A percentile compares a stretch with the other conserved stretches of the same genome.
phyloP scores from a whole-genome alignment of 2,797 vertebrate species.

The Hydrophis major region DNA sequence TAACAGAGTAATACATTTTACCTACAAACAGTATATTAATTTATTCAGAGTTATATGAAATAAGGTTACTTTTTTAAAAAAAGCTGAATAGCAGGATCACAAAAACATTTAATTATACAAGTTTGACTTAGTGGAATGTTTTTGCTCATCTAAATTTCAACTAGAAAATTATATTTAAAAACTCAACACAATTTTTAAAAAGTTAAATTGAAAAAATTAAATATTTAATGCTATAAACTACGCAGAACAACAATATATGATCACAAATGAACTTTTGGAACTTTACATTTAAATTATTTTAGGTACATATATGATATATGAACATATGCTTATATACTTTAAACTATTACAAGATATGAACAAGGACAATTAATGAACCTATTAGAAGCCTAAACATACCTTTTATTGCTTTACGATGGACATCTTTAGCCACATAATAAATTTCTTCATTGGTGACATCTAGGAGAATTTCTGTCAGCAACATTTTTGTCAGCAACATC shows the following conservation, averaged over 20 bases:
- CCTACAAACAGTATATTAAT: constrained; percentile 44
- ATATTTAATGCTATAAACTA: constrained; percentile 62
- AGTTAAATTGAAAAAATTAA: constrained; percentile 64
- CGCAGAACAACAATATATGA: constrained; percentile 62
- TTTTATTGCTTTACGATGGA: constrained; percentile 97
- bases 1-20: constrained; percentile 53
- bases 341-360: constrained; percentile 73
- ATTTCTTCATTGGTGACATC: constrained; percentile 99
- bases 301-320: constrained; percentile 57
- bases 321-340: constrained; percentile 20
- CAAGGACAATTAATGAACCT: constrained; percentile 59
- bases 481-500: constrained; percentile 96
- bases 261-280: constrained; percentile 57
- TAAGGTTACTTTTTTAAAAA: constrained; percentile 44
- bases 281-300: constrained; percentile 56
- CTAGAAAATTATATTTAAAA: constrained; percentile 52
- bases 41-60: constrained; percentile 51
- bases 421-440: constrained; percentile 88
- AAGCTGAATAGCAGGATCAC: constrained; percentile 58
- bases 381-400: constrained; percentile 77
- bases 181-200: constrained; percentile 62
- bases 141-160: constrained; percentile 58
- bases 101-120: constrained; percentile 56
- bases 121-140: constrained; percentile 54
- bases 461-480: constrained; percentile 95